A percentile compares a stretch with the other conserved stretches of the same genome.
phyloP scores from a whole-genome alignment of 2,888 invertebrate genomes.

The Formica aserva region DNA sequence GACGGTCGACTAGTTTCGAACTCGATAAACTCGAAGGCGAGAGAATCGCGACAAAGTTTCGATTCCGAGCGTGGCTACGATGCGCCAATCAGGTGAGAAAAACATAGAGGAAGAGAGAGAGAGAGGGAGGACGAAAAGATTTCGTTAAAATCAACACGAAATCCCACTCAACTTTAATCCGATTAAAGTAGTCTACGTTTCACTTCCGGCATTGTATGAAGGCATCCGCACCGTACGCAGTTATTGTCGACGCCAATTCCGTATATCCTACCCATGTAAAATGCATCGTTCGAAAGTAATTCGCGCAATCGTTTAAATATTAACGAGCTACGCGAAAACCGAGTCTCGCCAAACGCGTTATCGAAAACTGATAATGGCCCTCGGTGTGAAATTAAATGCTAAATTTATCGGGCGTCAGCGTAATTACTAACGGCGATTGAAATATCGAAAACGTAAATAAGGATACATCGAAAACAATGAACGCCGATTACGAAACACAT shows the following conservation, averaged over 20 bases:
- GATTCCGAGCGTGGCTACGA: conserved; percentile 55
- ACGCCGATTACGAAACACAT: neutral
- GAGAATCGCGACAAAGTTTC: conserved; percentile 72
- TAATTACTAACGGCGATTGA: conserved; percentile 24
- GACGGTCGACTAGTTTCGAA: conserved; percentile 73
- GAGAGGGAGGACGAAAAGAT: conserved; percentile 55
- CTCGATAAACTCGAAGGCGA: conserved; percentile 74
- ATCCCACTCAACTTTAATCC: conserved; percentile 71
- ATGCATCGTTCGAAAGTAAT: neutral
- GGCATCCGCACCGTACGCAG: neutral
- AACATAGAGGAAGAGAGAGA: neutral
- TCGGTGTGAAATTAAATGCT: conserved; percentile 4
- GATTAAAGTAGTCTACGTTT: conserved; percentile 65
- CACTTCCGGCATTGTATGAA: conserved; percentile 36
- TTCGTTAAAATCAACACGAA: conserved; percentile 76
- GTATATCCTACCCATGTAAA: neutral
- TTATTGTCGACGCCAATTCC: conserved; percentile 11
- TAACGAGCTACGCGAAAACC: conserved; percentile 33
- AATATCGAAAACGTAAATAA: conserved; percentile 28
- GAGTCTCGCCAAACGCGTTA: conserved; percentile 23
- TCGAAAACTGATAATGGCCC: conserved; percentile 25
- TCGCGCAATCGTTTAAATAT: conserved; percentile 20
- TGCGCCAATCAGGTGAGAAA: conserved; percentile 31
- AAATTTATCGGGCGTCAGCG: conserved; percentile 43
- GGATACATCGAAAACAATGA: neutral